A percentile compares a stretch with the other conserved stretches of the same genome.
Conservation (phyloP, 23 tunicate species). For the Halocynthia aurantium region DNA sequence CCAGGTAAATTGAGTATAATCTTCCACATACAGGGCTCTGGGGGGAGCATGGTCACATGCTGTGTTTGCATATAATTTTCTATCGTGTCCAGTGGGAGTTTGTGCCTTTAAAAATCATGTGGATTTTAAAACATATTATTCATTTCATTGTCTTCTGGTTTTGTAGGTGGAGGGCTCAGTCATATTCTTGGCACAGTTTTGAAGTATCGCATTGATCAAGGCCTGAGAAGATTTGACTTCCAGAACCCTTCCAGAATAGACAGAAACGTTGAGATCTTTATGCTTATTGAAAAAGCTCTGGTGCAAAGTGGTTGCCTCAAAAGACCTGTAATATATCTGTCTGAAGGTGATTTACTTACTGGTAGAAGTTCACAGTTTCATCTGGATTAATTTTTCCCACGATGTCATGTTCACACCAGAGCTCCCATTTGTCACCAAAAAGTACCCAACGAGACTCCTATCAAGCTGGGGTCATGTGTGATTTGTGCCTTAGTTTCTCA, state of each 20-base stretch:
- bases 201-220: conserved; percentile 44
- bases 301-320: conserved; percentile 24
- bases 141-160: background rate
- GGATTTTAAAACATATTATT: background rate
- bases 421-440: too few species aligned
- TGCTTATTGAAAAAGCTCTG: conserved; percentile 50
- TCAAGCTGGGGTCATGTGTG: too few species aligned
- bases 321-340: conserved; percentile 29
- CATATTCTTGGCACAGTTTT: conserved; percentile 45
- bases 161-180: conserved; percentile 47
- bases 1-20: conserved; percentile 19
- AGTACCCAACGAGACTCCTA: too few species aligned
- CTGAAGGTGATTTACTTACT: conserved; percentile 7
- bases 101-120: background rate
- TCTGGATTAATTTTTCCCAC: too few species aligned
- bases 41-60: background rate
- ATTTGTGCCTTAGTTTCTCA: too few species aligned
- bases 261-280: conserved; percentile 48
- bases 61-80: background rate
- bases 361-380: background rate
- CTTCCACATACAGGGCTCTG: background rate
- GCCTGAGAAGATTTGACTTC: conserved; percentile 45
- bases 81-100: background rate
- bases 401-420: too few species aligned
- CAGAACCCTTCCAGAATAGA: conserved; percentile 50